Evolutionary conservation across 2,888 invertebrate genomes (phyloP), one percentile per base, ranked within the genome.

Genomic region (Tholera decimalis): DNA sequence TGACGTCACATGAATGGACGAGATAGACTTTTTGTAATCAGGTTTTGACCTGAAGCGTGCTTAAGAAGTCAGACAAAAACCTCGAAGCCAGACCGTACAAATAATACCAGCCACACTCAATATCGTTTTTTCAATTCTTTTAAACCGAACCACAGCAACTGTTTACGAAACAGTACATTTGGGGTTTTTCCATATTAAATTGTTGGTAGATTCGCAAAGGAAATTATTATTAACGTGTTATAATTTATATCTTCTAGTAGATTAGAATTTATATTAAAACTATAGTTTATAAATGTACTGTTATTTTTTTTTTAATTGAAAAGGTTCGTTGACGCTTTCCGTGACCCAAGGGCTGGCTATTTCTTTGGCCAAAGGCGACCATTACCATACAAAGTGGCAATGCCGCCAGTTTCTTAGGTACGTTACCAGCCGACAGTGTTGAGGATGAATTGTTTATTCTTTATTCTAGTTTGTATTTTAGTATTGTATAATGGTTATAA

Each of bases 211-310:
- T 56, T 33, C n/a, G 18, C 9, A 35, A 30, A 51, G 50, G 50
- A 67, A 66, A 50, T 66, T 1, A 59, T 60, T 47, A 66, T 18
- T 33, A 43, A 57, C 24, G 41, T 63, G 18, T 35, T 57, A 18
- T 22, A 20, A 30, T n/a, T 7, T 37, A 13, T 51, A 64, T 62
- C 43, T 30, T 63, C 20, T 41, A 20, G 26, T 58, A 28, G 22
- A 47, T 35, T 35, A n/a, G 8, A 26, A 28, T 13, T 20, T 20
- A 11, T 2, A 3, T n/a, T n/a, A n/a, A n/a, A n/a, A n/a, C n/a
- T n/a, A n/a, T n/a, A n/a, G n/a, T n/a, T n/a, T n/a, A n/a, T n/a
- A n/a, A n/a, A n/a, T n/a, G n/a, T n/a, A n/a, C n/a, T n/a, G n/a
- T n/a, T n/a, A n/a, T n/a, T n/a, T n/a, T n/a, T n/a, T n/a, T n/a